Conservation (phyloP, 2,797 vertebrate genomes). For the Thunnus albacares region DNA sequence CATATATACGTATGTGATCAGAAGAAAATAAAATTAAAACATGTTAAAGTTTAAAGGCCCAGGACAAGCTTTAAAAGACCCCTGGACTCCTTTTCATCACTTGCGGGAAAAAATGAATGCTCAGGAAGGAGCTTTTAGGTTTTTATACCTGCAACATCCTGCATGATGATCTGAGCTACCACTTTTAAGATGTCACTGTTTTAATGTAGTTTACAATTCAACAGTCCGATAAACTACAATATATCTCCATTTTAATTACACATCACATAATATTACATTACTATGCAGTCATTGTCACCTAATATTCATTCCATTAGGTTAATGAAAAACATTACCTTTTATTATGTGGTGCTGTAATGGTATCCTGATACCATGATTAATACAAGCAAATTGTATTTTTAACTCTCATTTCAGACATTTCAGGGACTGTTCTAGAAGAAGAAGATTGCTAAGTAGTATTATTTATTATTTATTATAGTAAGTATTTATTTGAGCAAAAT, state of each 20-base stretch:
- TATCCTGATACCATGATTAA: conserved; percentile 1
- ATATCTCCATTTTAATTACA: conserved; percentile 15
- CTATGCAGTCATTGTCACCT: background rate
- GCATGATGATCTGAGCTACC: conserved; percentile 10
- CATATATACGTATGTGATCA: conserved; percentile 4
- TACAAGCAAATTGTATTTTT: background rate
- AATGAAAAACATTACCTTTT: background rate
- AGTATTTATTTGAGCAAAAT: background rate
- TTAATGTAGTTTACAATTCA: background rate
- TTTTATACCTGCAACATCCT: conserved; percentile 2
- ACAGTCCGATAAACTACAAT: background rate
- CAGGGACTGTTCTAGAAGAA: no score
- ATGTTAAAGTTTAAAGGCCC: conserved; percentile 22
- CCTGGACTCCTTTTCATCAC: conserved; percentile 4
- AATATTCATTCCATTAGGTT: conserved; percentile 24
- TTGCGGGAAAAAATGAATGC: background rate
- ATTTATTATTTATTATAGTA: no score
- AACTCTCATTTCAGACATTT: background rate
- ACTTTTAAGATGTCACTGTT: background rate
- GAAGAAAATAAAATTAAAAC: conserved; percentile 7
- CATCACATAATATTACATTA: background rate
- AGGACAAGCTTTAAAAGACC: conserved; percentile 14
- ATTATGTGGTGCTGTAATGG: background rate
- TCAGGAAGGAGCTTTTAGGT: background rate
- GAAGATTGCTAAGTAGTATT: no score